phyloP scores from a whole-genome alignment of 2,888 invertebrate genomes.

The Drosophila mulleri region DNA sequence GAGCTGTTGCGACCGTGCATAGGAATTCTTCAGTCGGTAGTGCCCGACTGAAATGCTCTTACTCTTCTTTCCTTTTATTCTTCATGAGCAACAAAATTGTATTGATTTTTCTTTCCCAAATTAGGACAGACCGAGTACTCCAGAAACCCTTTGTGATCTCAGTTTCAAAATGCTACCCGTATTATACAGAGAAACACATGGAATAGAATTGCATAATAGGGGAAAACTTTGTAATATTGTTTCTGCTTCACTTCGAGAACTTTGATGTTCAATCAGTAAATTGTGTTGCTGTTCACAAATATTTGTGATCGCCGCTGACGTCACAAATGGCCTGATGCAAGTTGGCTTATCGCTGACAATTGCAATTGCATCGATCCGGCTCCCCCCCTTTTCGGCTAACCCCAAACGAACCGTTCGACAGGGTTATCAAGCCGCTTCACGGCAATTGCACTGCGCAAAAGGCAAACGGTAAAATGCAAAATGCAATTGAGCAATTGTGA shows the following conservation, averaged over 20 bases:
- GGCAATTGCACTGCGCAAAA: constrained; percentile 8
- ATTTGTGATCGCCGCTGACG: constrained; percentile 8
- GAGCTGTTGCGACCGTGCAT: no score
- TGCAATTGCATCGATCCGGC: constrained; percentile 2
- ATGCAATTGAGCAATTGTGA: background rate
- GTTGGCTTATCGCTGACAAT: constrained; percentile 20
- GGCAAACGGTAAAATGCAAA: background rate
- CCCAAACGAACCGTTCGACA: constrained; percentile 5
- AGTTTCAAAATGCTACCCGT: no score
- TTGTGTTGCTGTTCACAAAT: constrained; percentile 4
- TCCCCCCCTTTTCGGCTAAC: constrained; percentile 11
- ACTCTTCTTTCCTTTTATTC: no score
- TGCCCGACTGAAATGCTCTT: no score
- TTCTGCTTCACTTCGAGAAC: background rate
- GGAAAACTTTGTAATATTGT: background rate
- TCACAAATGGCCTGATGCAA: constrained; percentile 18
- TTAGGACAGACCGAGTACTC: no score
- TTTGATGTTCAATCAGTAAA: background rate
- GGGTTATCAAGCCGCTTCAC: constrained; percentile 38
- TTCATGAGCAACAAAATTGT: no score
- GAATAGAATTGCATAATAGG: background rate
- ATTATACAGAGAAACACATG: no score
- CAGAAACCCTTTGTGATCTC: no score
- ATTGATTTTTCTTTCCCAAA: no score
- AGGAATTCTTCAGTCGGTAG: no score